These are phyloP conservation scores for Cichladusa arquata DNA, from an alignment of 2,113 vertebrate genomes.

Conservation along the genomic window DNA sequence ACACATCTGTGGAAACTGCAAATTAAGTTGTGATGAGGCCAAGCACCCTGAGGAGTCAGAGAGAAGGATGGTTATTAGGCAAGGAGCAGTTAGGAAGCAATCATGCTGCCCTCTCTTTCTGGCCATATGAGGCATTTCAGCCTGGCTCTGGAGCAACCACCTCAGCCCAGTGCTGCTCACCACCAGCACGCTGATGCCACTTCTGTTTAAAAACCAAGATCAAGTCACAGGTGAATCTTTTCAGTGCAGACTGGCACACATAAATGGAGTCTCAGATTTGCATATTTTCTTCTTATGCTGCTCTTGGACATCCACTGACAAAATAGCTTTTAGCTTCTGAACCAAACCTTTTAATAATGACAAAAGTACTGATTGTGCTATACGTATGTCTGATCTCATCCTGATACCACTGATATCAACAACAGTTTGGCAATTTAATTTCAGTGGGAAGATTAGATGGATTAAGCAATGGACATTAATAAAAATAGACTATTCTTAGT, in stretches of 20 bases:
- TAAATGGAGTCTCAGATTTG: neutral
- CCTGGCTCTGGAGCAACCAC: neutral
- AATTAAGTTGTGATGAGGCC: conserved; percentile 15
- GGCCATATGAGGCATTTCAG: neutral
- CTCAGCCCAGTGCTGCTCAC: neutral
- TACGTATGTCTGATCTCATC: neutral
- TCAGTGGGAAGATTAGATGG: neutral
- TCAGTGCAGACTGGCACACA: neutral
- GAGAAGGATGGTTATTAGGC: conserved; percentile 2
- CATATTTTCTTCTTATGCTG: neutral
- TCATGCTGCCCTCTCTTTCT: neutral
- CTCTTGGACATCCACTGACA: neutral
- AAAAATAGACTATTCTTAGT: neutral
- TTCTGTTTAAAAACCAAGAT: neutral
- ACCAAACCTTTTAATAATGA: neutral
- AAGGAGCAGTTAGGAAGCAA: conserved; percentile 40
- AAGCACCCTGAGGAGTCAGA: conserved; percentile 8
- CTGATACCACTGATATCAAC: neutral
- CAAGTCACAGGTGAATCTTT: neutral
- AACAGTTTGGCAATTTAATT: neutral
- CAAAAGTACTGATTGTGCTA: neutral
- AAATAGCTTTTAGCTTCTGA: neutral
- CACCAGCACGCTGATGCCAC: neutral
- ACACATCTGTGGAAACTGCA: conserved; percentile 12
- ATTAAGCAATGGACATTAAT: neutral